Evolutionary conservation across 2,113 vertebrate genomes (phyloP).

Genomic region (Aptenodytes patagonicus): DNA sequence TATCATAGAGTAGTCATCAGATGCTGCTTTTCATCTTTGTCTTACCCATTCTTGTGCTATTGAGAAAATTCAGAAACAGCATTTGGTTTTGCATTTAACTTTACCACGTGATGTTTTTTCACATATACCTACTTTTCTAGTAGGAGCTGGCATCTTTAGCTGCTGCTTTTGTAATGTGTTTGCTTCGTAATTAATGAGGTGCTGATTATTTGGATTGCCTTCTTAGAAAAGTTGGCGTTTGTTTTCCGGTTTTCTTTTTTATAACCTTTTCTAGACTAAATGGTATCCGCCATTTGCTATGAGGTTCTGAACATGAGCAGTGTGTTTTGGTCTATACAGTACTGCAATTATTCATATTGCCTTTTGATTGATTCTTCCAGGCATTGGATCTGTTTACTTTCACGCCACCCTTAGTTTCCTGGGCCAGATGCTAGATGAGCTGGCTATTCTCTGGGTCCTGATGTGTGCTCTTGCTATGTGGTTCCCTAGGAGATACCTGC

Average conservation of each 20-base stretch:
- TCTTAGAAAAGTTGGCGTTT: not conserved
- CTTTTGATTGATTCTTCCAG: constrained; percentile 71
- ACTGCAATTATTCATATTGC: not conserved
- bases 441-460: constrained; percentile 96
- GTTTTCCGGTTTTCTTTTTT: not conserved
- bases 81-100: not conserved
- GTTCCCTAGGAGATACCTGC: constrained; percentile 95
- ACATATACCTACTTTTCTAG: not conserved
- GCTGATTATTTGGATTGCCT: not conserved
- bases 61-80: not conserved
- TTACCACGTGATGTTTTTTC: not conserved
- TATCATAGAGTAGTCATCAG: not conserved
- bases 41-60: not conserved
- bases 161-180: not conserved
- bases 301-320: not conserved
- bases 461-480: constrained; percentile 98
- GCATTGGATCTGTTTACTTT: constrained; percentile 96
- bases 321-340: not conserved
- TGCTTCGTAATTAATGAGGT: not conserved
- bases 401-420: constrained; percentile 97
- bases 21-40: not conserved
- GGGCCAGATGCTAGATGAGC: constrained; percentile 96
- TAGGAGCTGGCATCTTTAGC: not conserved
- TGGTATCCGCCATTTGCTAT: not conserved
- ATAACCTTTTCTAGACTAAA: not conserved